phyloP scores from a whole-genome alignment of 2,888 invertebrate genomes.

The Drosophila meridiana region DNA sequence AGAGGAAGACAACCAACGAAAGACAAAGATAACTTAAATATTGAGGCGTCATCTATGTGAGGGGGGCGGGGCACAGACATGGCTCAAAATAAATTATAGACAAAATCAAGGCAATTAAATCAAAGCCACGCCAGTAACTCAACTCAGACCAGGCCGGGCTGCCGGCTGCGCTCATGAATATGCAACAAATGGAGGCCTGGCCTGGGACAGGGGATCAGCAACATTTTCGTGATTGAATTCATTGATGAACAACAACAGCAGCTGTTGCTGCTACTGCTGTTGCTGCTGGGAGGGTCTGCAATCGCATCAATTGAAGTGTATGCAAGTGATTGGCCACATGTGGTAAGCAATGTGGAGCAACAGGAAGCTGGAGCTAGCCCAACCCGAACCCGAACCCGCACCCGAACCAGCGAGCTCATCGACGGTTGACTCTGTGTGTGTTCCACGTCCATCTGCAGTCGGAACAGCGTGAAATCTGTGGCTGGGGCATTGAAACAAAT shows the following conservation, averaged over 20 bases:
- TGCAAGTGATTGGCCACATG: constrained; percentile 77
- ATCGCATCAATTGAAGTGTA: constrained; percentile 63
- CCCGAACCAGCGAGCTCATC: constrained; percentile 6
- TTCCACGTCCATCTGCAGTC: constrained; percentile 55
- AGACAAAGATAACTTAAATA: constrained; percentile 8
- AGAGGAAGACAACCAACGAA: neutral
- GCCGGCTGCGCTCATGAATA: constrained; percentile 66
- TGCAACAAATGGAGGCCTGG: constrained; percentile 53
- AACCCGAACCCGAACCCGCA: neutral
- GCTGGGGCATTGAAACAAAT: constrained; percentile 81
- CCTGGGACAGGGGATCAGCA: constrained; percentile 32
- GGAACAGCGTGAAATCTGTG: constrained; percentile 74
- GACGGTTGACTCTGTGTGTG: neutral
- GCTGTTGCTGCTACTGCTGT: neutral
- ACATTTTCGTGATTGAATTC: constrained; percentile 78
- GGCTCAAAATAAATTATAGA: constrained; percentile 71
- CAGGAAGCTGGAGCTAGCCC: constrained; percentile 31
- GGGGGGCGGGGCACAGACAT: constrained; percentile 14
- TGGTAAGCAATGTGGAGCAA: constrained; percentile 62
- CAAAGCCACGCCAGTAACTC: constrained; percentile 73
- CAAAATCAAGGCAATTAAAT: constrained; percentile 75
- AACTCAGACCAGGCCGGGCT: constrained; percentile 51
- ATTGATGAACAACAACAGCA: constrained; percentile 70
- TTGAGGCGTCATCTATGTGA: constrained; percentile 24
- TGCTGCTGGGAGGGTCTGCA: constrained; percentile 1